Conservation (phyloP, 2,113 vertebrate species). For the Opisthocomus hoazin region DNA sequence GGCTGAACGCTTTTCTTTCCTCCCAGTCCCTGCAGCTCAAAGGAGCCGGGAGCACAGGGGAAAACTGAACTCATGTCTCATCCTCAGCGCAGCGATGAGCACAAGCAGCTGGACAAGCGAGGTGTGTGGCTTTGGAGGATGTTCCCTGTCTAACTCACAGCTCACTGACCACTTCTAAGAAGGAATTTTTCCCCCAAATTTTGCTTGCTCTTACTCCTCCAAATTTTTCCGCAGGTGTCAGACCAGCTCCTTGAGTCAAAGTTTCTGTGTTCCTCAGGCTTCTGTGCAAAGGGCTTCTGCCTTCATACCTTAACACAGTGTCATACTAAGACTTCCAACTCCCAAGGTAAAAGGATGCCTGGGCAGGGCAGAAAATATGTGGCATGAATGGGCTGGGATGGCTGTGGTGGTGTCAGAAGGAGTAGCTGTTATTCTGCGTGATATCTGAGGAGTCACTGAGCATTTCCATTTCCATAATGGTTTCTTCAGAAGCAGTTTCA, state of each 20-base stretch:
- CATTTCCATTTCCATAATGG: not conserved
- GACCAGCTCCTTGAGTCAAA: not conserved
- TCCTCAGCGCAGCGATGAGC: not conserved
- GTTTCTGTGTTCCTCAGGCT: not conserved
- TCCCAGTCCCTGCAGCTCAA: not conserved
- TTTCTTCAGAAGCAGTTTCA: not conserved
- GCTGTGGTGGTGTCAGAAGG: not conserved
- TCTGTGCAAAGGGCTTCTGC: not conserved
- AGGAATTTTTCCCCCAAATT: not conserved
- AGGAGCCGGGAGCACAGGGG: not conserved
- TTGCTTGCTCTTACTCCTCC: not conserved
- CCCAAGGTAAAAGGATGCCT: not conserved
- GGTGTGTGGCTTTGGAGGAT: not conserved
- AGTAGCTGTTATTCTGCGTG: not conserved
- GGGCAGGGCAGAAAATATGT: not conserved
- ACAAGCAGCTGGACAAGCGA: not conserved
- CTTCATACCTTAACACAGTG: not conserved
- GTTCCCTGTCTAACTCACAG: not conserved
- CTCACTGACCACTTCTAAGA: not conserved
- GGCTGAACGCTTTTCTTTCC: not conserved
- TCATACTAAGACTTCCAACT: not conserved
- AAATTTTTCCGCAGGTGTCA: not conserved
- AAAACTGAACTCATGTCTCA: not conserved
- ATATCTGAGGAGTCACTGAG: not conserved
- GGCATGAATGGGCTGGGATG: not conserved